phyloP scores from a whole-genome alignment of 2,797 vertebrate genomes.

The Choloepus didactylus region DNA sequence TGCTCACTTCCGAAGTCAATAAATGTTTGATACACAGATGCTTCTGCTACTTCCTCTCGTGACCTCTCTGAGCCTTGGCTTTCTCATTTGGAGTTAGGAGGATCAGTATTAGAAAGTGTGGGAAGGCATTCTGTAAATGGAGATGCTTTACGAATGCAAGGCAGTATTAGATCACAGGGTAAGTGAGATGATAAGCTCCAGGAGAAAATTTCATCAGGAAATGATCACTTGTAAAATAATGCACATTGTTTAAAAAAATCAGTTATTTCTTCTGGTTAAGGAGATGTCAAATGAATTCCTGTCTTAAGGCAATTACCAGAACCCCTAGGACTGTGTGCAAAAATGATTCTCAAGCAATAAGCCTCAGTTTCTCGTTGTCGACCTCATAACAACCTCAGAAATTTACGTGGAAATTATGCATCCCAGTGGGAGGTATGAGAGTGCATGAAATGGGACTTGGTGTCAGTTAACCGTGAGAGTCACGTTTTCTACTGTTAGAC shows the following conservation, averaged over 20 bases:
- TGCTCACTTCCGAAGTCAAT: not conserved
- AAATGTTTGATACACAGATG: too few relatives aligned
- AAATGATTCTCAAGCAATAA: not conserved
- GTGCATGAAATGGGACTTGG: too few relatives aligned
- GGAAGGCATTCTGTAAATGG: not conserved
- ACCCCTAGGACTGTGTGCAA: rapidly evolving
- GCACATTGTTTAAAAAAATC: not conserved
- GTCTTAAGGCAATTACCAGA: not conserved
- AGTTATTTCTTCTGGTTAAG: not conserved
- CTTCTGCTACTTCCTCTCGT: not conserved
- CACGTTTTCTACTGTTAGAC: rapidly evolving
- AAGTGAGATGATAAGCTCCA: not conserved
- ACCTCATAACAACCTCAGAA: rapidly evolving
- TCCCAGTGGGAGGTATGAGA: too few relatives aligned
- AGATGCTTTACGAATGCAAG: not conserved
- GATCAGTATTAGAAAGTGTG: not conserved
- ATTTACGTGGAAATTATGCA: rapidly evolving
- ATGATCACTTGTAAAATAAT: not conserved
- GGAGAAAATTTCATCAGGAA: not conserved
- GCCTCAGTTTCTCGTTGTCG: too few relatives aligned
- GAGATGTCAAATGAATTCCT: too few relatives aligned
- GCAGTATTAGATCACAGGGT: rapidly evolving
- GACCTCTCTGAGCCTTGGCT: not conserved
- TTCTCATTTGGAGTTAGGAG: too few relatives aligned
- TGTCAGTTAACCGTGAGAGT: not conserved